Conservation (phyloP, 2,888 invertebrate species). For the Drosophila recens region DNA sequence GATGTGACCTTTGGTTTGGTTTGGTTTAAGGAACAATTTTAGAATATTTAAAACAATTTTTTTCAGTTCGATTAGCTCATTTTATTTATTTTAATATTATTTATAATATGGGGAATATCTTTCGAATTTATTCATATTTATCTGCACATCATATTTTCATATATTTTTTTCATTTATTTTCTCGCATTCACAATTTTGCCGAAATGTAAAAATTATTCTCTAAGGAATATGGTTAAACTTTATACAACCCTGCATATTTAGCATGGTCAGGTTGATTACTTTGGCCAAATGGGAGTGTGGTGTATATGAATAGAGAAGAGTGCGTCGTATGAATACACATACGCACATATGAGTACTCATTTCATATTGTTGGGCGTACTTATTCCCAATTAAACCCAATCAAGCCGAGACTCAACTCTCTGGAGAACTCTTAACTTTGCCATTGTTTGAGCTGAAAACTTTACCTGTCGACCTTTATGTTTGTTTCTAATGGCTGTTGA, state of each 20-base stretch:
- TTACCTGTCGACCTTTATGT: conserved; percentile 18
- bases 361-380: conserved; percentile 45
- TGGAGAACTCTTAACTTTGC: conserved; percentile 35
- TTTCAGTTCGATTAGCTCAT: no score
- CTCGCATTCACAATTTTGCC: conserved; percentile 20
- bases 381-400: conserved; percentile 76
- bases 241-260: conserved; percentile 23
- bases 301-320: conserved; percentile 6
- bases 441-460: conserved; percentile 9
- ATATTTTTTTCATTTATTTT: background rate
- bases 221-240: conserved; percentile 20
- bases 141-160: background rate
- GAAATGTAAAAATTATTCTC: conserved; percentile 35
- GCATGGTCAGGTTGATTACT: conserved; percentile 19
- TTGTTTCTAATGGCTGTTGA: conserved; percentile 6
- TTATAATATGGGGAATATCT: no score
- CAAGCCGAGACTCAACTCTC: conserved; percentile 41
- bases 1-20: no score
- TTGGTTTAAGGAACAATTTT: no score
- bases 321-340: background rate
- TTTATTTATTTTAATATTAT: no score
- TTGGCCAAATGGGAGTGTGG: background rate
- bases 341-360: conserved; percentile 6
- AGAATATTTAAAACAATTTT: no score
- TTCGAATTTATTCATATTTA: no score